Evolutionary conservation across 2,888 invertebrate genomes (phyloP).

Genomic region (Stegophylla sp.): DNA sequence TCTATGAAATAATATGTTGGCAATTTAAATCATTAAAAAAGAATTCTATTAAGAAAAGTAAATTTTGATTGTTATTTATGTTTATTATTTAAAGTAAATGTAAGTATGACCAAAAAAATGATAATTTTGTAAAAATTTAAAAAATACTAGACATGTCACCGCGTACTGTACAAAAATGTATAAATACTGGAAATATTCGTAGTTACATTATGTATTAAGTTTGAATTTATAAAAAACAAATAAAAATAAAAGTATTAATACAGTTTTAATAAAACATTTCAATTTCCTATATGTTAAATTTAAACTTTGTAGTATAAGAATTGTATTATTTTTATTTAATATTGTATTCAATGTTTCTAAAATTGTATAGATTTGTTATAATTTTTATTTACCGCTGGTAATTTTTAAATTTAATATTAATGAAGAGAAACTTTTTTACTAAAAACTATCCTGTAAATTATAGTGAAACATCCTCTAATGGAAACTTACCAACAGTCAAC

Average conservation of each 20-base stretch:
- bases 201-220: too few relatives aligned
- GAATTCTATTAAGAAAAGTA: constrained; percentile 34
- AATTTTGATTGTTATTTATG: constrained; percentile 1
- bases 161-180: neutral
- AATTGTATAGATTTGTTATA: too few relatives aligned
- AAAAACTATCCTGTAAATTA: too few relatives aligned
- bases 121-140: neutral
- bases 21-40: constrained; percentile 44
- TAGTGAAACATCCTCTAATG: too few relatives aligned
- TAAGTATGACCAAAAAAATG: neutral
- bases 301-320: neutral
- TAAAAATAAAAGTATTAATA: neutral
- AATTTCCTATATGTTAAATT: neutral
- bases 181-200: neutral
- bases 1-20: constrained; percentile 55
- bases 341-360: too few relatives aligned
- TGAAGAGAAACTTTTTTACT: too few relatives aligned
- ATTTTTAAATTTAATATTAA: too few relatives aligned
- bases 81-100: neutral
- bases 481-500: too few relatives aligned
- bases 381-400: too few relatives aligned
- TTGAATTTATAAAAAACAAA: too few relatives aligned
- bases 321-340: neutral
- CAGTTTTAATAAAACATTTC: neutral
- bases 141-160: neutral